Base-by-base conservation (phyloP, 2,797 vertebrate species). In the Argentina silus region DNA sequence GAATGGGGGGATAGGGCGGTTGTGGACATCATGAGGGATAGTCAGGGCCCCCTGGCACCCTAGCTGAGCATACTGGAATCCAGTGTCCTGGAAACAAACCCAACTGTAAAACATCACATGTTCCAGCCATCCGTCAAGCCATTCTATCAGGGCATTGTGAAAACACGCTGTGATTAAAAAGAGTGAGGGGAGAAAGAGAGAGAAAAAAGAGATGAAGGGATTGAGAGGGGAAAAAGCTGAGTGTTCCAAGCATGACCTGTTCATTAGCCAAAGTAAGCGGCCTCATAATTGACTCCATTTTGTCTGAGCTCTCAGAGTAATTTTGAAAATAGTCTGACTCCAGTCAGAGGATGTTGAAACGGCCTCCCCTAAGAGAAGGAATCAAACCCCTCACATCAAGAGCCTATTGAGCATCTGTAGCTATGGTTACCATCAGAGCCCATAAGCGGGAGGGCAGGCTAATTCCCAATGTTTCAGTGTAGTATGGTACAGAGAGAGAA, bases 21-120 rank as follows among this genome's bases (percentile, higher is more conserved):
- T 11, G 63, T 65, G 63, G 43, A 64, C 43, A 44, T 65, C 44
- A 65, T 47, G 63, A 48, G 17, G 63, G 10, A 10, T 64, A 42
- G 43, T 71, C 68, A 72, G 69, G 55, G 62, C 65, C 61, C 65
- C 23, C 66, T 42, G 27, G 66, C 66, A 15, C 48, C 48, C 66
- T 75, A 79, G 75, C 79, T 55, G 77, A 45, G 42, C 50, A 72
- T 77, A 77, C 68, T 70, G 76, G 70, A 79, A 79, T 83, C 78
- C 71, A 72, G 63, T 78, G 82, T 79, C 72, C 74, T 81, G 80
- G 74, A 83, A 76, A 69, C 75, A 44, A 53, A 61, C 64, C 66
- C 23, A 11, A 63, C 71, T 71, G 70, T 69, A 23, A 56, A 70
- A 67, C 67, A 44, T 73, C 69, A 78, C 78, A 76, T 80, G 76